Evolutionary conservation across 2,113 vertebrate genomes (phyloP), one percentile per base, ranked within the genome.

Genomic region (Bambusicola thoracicus): DNA sequence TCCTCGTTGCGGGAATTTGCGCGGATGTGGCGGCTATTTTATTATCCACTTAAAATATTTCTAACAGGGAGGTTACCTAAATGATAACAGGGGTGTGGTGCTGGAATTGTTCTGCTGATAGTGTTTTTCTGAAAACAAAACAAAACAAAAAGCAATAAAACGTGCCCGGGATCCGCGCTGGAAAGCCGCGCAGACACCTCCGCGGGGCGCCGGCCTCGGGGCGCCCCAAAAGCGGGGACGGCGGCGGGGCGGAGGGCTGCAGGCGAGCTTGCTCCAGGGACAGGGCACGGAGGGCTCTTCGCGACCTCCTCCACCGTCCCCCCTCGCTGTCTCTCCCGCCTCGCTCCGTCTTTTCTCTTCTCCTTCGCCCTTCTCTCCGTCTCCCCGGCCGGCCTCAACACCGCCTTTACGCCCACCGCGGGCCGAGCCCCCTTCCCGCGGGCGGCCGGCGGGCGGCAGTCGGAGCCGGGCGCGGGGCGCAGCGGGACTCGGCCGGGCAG

Each of bases 51-150:
- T 91, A 20, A 96, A 94, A 73, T 90, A 89, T 81, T 79, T 78
- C 93, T 41, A 78, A 68, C 70, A 44, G 86, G 95, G 90, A 96
- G 97, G 95, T 87, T 93, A 92, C 95, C 90, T 88, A 91, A 70
- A 51, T 63, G 96, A 94, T 96, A 96, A 95, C 93, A 95, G 78
- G 96, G 95, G 94, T 81, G 95, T 93, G 94, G 95, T 46, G 84
- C 79, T 87, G 93, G 96, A 92, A 94, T 92, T 87, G 92, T 91
- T 90, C 93, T 41, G 68, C 92, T 84, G 91, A 84, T 75, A 81
- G 66, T 44, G 51, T 38, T 61, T 80, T 85, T 80, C 63, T 93
- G 78, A 87, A 94, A 94, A 77, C 48, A 91, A 68, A 75, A 61
- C 40, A 62, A 86, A 83, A 16, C 22, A 30, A 16, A 59, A 41